Base-by-base conservation (phyloP, 2,888 invertebrate genomes). In the Agriopis leucophaearia region DNA sequence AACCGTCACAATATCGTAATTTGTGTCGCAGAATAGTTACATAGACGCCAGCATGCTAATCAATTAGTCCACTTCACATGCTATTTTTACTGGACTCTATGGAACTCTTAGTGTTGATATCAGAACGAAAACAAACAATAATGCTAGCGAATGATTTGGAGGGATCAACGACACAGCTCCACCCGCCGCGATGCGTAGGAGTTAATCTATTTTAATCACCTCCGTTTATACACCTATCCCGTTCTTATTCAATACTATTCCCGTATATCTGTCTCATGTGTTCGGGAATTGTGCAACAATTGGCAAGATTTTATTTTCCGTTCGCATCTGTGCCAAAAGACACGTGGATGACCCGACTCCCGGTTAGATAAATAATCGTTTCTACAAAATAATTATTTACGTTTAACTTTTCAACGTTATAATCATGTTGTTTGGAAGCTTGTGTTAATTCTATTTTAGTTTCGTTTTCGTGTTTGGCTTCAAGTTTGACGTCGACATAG, bases 141-240 rank as follows among this genome's bases (percentile, higher is more conserved):
- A 74, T 80, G 75, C 69, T 73, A 55, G 74, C 75, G 79, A 77
- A 80, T 81, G 80, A 82, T 88, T 81, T 74, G 76, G 83, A 86
- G 91, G 84, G 93, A 92, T 91, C 93, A 93, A 92, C 90, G 93
- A 92, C 93, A 87, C 85, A 82, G 88, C 87, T 78, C 80, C 66
- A 62, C 73, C 74, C 74, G 76, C 75, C 78, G 80, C 74, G 76
- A 77, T 89, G 92, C 92, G 92, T 93, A 87, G 92, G 93, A 88
- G 90, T 88, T 69, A 76, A 76, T 88, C 91, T 92, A 93, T 94
- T 94, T 92, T 84, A 76, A 88, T 82, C 82, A 62, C 74, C 79
- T 81, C 75, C 81, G 86, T 89, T 87, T 85, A 75, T 88, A 83
- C 81, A 60, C 73, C 79, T 69, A 67, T 86, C 86, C 79, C 83